Conservation (phyloP, 2,113 vertebrate species). For the Halichoerus grypus region DNA sequence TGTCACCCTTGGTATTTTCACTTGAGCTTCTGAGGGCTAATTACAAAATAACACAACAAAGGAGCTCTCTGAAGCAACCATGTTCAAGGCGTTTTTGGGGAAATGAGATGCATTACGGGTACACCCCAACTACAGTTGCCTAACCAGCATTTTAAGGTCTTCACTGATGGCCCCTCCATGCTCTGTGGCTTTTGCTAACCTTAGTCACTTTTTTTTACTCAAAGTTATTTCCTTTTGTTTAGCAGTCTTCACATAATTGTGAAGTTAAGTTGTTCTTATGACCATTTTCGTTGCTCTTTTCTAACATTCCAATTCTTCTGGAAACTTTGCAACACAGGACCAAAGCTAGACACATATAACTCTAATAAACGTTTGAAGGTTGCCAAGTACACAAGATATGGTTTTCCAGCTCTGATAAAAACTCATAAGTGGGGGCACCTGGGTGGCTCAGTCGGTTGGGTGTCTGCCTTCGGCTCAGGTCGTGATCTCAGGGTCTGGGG, state of each 20-base stretch:
- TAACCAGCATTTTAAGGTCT: neutral
- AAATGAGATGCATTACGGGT: neutral
- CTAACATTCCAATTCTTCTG: neutral
- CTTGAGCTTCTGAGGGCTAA: neutral
- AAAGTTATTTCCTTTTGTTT: neutral
- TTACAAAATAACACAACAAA: neutral
- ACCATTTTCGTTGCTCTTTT: neutral
- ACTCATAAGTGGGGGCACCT: neutral
- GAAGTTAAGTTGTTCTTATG: neutral
- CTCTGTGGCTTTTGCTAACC: neutral
- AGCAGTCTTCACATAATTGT: neutral
- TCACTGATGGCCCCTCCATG: neutral
- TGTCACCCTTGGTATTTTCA: neutral
- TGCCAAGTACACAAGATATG: neutral
- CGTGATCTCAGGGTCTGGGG: neutral
- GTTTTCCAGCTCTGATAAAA: conserved; percentile 12
- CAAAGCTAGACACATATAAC: neutral
- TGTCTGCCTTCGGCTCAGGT: neutral
- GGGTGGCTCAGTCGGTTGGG: neutral
- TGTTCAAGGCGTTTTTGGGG: neutral
- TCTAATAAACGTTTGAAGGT: neutral
- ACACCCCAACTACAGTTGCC: rapidly evolving
- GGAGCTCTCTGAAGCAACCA: neutral
- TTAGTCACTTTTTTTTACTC: neutral
- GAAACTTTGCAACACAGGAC: neutral